Evolutionary conservation across 2,797 vertebrate genomes (phyloP).

Genomic region (Sylvilagus floridanus): DNA sequence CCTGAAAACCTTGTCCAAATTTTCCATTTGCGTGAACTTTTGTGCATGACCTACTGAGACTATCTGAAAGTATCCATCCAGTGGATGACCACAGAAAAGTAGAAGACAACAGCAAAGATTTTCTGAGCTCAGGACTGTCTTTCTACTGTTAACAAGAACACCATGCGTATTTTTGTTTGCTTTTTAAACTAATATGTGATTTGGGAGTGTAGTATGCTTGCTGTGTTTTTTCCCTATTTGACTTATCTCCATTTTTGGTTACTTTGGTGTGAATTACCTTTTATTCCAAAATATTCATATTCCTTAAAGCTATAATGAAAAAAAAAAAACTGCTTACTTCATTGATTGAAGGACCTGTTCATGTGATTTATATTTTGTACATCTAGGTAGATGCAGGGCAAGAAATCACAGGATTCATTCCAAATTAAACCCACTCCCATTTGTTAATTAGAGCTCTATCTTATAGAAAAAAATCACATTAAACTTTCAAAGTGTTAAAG

Average conservation of each 20-base stretch:
- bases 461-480: not conserved
- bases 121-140: not conserved
- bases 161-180: not conserved
- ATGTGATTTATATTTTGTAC: not conserved
- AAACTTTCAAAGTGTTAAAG: constrained; percentile 41
- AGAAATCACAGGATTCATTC: not conserved
- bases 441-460: constrained; percentile 41
- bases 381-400: not conserved
- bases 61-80: not conserved
- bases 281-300: not conserved
- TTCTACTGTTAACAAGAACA: not conserved
- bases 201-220: not conserved
- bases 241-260: not conserved
- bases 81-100: not conserved
- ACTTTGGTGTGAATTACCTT: not conserved
- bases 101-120: not conserved
- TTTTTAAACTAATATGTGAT: not conserved
- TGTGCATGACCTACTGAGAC: not conserved
- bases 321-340: not conserved
- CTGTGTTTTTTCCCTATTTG: not conserved
- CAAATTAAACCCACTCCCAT: not conserved
- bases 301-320: not conserved
- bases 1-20: not conserved
- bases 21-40: not conserved
- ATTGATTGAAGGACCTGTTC: not conserved